phyloP scores from a whole-genome alignment of 1,140 invertebrate species.

The Saccostrea cuccullata region DNA sequence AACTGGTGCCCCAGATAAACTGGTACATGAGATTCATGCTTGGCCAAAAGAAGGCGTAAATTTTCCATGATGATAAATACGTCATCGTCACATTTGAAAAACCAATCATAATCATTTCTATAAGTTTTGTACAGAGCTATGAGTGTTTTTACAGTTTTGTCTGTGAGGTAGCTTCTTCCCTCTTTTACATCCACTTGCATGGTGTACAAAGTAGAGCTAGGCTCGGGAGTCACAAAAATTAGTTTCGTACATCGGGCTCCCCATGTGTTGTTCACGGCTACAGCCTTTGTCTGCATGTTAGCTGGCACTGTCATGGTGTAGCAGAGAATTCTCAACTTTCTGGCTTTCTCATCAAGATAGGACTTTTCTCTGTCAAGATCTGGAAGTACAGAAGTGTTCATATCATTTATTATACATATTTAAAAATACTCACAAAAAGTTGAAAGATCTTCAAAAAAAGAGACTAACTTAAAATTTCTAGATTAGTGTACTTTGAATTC shows the following conservation, averaged over 20 bases:
- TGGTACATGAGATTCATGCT: slow-evolving; percentile 57
- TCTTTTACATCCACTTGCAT: slow-evolving; percentile 49
- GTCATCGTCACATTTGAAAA: slow-evolving; percentile 96
- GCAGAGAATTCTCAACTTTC: slow-evolving; percentile 87
- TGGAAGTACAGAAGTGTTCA: neutral
- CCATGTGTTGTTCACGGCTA: slow-evolving; percentile 96
- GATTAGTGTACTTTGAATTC: no score
- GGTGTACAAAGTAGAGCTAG: slow-evolving; percentile 68
- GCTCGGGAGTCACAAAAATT: slow-evolving; percentile 81
- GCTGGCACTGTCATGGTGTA: slow-evolving; percentile 95
- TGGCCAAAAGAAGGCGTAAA: slow-evolving; percentile 72
- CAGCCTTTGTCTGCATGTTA: slow-evolving; percentile 92
- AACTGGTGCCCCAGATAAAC: slow-evolving; percentile 74
- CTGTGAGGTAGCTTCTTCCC: slow-evolving; percentile 56
- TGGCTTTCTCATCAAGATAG: neutral
- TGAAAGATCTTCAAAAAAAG: no score
- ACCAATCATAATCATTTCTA: slow-evolving; percentile 86
- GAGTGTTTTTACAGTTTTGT: slow-evolving; percentile 58
- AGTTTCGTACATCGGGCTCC: slow-evolving; percentile 93
- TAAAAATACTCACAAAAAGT: no score
- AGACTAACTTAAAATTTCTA: no score
- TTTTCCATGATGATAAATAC: slow-evolving; percentile 85
- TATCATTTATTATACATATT: no score
- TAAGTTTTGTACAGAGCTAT: slow-evolving; percentile 84
- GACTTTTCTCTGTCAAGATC: slow-evolving; percentile 3